phyloP scores from a whole-genome alignment of 2,797 vertebrate genomes.

The Chelon labrosus region DNA sequence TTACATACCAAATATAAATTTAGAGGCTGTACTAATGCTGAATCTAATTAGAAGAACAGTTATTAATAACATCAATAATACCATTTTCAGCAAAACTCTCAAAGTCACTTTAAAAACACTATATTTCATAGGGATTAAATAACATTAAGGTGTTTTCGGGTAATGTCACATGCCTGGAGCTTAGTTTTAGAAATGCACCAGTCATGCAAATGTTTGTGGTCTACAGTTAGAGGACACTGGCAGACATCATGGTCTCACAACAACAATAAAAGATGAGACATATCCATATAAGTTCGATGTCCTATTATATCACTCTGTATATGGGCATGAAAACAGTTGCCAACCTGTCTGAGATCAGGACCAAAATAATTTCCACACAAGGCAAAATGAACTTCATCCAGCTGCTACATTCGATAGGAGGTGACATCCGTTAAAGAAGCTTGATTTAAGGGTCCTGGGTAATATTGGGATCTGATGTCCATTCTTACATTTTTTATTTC shows the following conservation, averaged over 20 bases:
- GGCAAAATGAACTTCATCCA: slow-evolving; percentile 45
- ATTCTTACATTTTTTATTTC: slow-evolving; percentile 1
- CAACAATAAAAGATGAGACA: slow-evolving; percentile 35
- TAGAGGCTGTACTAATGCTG: not conserved
- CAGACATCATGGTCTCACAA: slow-evolving; percentile 30
- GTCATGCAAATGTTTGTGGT: slow-evolving; percentile 13
- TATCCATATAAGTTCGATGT: slow-evolving; percentile 27
- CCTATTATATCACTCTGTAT: slow-evolving; percentile 30
- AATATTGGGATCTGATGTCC: not conserved
- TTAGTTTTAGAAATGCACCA: slow-evolving; percentile 29
- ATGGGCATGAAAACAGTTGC: slow-evolving; percentile 53
- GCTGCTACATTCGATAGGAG: slow-evolving; percentile 41
- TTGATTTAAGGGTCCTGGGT: slow-evolving; percentile 1
- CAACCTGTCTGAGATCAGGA: slow-evolving; percentile 42
- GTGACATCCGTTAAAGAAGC: slow-evolving; percentile 24
- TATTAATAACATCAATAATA: no score
- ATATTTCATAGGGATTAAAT: slow-evolving; percentile 3
- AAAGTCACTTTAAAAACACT: not conserved
- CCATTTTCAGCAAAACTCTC: not conserved
- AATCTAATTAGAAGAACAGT: no score
- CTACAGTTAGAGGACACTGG: slow-evolving; percentile 39
- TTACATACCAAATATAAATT: not conserved
- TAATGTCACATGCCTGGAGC: not conserved
- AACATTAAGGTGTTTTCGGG: not conserved
- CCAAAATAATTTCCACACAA: slow-evolving; percentile 62